These are phyloP conservation scores for Protobothrops flavoviridis DNA, from an alignment of 2,113 vertebrate species.

Conservation along the genomic window DNA sequence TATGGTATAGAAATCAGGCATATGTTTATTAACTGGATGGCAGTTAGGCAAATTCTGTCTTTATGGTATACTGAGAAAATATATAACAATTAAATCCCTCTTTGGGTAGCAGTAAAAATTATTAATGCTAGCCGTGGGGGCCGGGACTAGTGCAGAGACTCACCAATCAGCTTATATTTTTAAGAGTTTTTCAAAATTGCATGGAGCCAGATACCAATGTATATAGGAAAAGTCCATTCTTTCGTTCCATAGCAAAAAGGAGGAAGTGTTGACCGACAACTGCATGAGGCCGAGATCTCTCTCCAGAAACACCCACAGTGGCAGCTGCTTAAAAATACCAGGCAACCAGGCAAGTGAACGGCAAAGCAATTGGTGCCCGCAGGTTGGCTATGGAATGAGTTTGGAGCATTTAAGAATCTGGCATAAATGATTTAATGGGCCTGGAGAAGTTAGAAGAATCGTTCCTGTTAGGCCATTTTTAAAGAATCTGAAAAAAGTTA, in stretches of 20 bases:
- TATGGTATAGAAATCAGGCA: not conserved
- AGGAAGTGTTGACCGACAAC: not conserved
- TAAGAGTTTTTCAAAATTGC: no score
- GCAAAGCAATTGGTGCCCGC: not conserved
- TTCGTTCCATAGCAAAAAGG: not conserved
- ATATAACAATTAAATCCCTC: not conserved
- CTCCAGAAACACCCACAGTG: not conserved
- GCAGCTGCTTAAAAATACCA: not conserved
- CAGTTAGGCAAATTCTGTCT: not conserved
- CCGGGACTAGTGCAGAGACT: no score
- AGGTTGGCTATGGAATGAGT: not conserved
- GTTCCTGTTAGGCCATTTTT: not conserved
- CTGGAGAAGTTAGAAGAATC: no score
- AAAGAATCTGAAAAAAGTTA: no score
- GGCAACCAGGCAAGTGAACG: not conserved
- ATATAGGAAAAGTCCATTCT: no score
- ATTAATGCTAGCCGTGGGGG: not conserved
- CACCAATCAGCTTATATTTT: no score
- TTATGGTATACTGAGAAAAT: not conserved
- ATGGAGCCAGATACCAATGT: no score
- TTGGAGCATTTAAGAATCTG: not conserved
- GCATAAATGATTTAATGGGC: no score
- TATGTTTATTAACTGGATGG: not conserved
- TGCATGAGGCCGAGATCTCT: not conserved
- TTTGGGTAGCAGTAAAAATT: not conserved